Evolutionary conservation across 2,888 invertebrate species (phyloP), one percentile per base, ranked within the genome.

Genomic region (Eristalinus aeneus): DNA sequence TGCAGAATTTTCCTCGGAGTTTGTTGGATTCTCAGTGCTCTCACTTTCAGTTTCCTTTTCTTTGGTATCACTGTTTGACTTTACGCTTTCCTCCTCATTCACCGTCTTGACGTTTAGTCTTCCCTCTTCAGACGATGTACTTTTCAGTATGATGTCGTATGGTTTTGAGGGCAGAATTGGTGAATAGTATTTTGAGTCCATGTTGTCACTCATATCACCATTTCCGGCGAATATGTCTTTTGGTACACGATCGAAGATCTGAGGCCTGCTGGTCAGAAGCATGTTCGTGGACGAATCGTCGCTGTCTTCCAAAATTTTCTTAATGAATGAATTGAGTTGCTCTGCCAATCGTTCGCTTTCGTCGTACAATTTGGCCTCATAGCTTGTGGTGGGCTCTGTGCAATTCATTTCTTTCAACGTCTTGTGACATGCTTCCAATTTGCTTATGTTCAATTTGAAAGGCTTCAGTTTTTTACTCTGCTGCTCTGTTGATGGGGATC

Each of bases 221-320:
- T 73, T 73, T 34, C 79, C 79, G 16, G 79, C 79, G 20, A 79
- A 73, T 5, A 79, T 73, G 10, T 79, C 61, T 10, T 72, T 73
- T 12, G 79, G 79, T n/a, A 79, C 79, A 23, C 79, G 60, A 11
- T 79, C 79, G 6, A 73, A 79, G n/a, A 53, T 67, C 36, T 67
- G 79, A 5, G 73, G 79, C n/a, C 67, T 65, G 31, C 61, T 73
- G 2, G 73, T 54, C 11, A 67, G 20, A 11, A 78, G 23, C 3
- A 76, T 69, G 54, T 67, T 63, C 32, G 75, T 53, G 1, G 69
- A 56, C 1, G 56, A 56, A 6, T 67, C 20, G 9, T 64, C 39
- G 12, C n/a, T 31, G 6, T 69, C 63, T 10, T 64, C 77, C 12
- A 78, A 46, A 8, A 72, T 78, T 2, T 78, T 78, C 8, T 64